These are phyloP conservation scores for Chamaea fasciata DNA, from an alignment of 2,113 vertebrate species.

Conservation along the genomic window DNA sequence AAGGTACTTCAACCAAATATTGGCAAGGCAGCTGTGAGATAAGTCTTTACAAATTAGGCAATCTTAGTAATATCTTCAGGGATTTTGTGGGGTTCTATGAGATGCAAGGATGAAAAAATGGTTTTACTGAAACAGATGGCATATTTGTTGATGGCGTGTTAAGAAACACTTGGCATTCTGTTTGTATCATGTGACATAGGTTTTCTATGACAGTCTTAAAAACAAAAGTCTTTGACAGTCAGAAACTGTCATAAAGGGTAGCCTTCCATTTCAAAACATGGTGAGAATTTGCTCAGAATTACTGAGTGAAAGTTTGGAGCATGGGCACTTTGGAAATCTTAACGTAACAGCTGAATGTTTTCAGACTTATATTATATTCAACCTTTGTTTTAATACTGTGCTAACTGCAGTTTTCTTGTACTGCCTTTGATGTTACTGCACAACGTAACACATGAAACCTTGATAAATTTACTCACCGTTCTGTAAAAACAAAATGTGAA, in stretches of 20 bases:
- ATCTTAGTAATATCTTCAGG: neutral
- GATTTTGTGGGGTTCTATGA: neutral
- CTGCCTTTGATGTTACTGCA: neutral
- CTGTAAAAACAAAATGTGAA: neutral
- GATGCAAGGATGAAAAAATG: neutral
- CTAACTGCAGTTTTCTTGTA: neutral
- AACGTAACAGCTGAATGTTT: neutral
- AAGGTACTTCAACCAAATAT: neutral
- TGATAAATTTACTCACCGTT: neutral
- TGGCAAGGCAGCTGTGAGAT: neutral
- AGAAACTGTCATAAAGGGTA: neutral
- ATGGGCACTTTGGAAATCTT: neutral
- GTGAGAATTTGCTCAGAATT: neutral
- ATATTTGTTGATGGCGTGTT: neutral
- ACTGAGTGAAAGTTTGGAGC: neutral
- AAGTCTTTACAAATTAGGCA: neutral
- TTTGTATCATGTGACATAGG: neutral
- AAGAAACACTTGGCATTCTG: neutral
- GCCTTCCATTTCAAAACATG: neutral
- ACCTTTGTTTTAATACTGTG: neutral
- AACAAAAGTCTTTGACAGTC: neutral
- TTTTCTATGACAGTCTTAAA: neutral
- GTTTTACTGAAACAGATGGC: neutral
- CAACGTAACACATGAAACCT: neutral
- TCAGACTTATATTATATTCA: neutral